Conservation (phyloP, 2,888 invertebrate species). For the Napeogenes sylphis region DNA sequence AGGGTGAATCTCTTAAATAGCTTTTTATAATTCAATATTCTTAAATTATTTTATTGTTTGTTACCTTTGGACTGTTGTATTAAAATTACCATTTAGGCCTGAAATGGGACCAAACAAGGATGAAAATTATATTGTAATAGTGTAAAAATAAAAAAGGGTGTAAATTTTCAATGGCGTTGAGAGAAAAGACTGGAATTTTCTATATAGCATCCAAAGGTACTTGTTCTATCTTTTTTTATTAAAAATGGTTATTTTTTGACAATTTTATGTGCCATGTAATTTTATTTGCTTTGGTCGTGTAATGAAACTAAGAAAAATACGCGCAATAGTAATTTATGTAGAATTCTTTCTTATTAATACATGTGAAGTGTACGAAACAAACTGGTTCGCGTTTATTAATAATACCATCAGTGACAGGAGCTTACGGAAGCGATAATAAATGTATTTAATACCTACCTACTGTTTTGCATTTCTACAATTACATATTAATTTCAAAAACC, state of each 20-base stretch:
- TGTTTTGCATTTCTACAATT: no score
- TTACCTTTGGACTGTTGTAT: conserved; percentile 34
- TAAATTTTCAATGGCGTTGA: conserved; percentile 31
- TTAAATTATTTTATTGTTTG: conserved; percentile 32
- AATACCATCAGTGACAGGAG: no score
- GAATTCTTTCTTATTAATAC: background rate
- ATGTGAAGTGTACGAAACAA: no score
- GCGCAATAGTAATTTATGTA: conserved; percentile 11
- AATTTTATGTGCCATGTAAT: conserved; percentile 25
- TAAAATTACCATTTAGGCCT: conserved; percentile 32
- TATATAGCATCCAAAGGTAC: conserved; percentile 34
- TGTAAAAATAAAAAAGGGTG: conserved; percentile 24
- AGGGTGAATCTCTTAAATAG: conserved; percentile 44
- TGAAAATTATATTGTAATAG: conserved; percentile 32
- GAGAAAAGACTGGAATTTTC: conserved; percentile 37
- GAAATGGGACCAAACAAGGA: conserved; percentile 38
- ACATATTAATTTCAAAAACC: no score
- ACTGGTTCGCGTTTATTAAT: no score
- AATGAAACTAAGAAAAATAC: conserved; percentile 9
- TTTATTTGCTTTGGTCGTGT: conserved; percentile 21
- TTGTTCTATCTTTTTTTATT: conserved; percentile 24
- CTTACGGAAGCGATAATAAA: no score
- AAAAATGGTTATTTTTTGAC: conserved; percentile 24
- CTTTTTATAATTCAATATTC: conserved; percentile 22
- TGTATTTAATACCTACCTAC: no score